Percentiles rank a stretch among this genome's conserved stretches.
phyloP scores from a whole-genome alignment of 2,797 vertebrate species.

The Tadarida brasiliensis region DNA sequence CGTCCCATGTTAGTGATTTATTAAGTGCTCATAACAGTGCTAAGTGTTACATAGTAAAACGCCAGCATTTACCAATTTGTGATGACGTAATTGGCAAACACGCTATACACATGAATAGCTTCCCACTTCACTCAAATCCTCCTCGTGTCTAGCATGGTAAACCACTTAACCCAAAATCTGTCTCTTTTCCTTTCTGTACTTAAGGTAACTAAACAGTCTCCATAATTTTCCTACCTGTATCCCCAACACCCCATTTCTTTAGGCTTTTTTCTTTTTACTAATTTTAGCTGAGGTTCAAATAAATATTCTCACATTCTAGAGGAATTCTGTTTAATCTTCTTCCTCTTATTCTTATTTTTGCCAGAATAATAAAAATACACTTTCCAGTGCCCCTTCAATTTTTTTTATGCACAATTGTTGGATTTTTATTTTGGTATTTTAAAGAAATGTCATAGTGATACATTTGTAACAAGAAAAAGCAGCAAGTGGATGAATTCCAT shows the following conservation, averaged over 20 bases:
- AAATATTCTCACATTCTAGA: slow-evolving; percentile 5
- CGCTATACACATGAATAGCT: background rate
- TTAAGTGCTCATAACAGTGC: background rate
- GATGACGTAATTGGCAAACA: background rate
- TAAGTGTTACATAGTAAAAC: background rate
- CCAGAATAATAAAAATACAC: slow-evolving; percentile 13
- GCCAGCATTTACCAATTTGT: background rate
- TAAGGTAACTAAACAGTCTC: background rate
- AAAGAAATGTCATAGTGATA: background rate
- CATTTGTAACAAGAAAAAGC: slow-evolving; percentile 32
- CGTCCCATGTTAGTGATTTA: background rate
- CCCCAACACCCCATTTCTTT: background rate
- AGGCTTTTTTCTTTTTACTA: background rate
- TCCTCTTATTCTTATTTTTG: background rate
- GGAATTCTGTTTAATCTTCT: background rate
- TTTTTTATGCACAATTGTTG: background rate
- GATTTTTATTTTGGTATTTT: slow-evolving; percentile 30
- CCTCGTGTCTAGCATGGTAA: background rate
- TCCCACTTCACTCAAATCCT: background rate
- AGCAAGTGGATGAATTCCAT: background rate
- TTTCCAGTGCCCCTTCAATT: background rate
- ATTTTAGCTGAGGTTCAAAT: slow-evolving; percentile 1
- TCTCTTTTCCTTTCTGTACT: slow-evolving; percentile 10
- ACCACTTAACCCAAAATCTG: background rate
- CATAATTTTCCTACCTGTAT: background rate